These are phyloP conservation scores for Poeciliopsis gracilis DNA, from an alignment of 2,797 vertebrate species.

Conservation along the genomic window DNA sequence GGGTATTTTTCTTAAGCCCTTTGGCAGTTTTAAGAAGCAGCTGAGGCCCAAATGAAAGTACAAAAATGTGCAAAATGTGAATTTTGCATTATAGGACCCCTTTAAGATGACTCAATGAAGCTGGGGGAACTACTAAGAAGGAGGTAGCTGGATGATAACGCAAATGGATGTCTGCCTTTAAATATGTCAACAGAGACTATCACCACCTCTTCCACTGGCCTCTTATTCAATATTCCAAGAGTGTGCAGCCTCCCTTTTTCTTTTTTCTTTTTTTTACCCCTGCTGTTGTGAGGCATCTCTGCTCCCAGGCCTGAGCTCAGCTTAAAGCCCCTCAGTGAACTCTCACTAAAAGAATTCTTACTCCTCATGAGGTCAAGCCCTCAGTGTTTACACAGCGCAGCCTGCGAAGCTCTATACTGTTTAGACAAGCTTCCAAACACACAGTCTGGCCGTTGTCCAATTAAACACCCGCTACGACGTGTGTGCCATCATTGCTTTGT, in stretches of 20 bases:
- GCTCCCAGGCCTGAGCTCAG: conserved; percentile 42
- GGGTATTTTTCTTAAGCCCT: no score
- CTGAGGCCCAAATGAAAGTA: no score
- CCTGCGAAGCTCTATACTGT: conserved; percentile 78
- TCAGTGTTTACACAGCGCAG: conserved; percentile 82
- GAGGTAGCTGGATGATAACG: conserved; percentile 17
- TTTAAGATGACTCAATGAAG: conserved; percentile 43
- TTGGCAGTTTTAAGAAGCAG: no score
- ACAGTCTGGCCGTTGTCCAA: conserved; percentile 73
- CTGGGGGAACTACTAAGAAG: conserved; percentile 58
- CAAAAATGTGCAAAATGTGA: no score
- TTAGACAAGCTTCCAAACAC: conserved; percentile 85
- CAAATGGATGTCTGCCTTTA: conserved; percentile 48
- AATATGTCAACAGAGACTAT: conserved; percentile 43
- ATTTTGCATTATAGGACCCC: no score
- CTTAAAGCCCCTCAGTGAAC: conserved; percentile 70
- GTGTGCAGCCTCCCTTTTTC: conserved; percentile 10
- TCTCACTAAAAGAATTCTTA: conserved; percentile 71
- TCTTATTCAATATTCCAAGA: conserved; percentile 46
- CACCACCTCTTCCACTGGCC: conserved; percentile 36
- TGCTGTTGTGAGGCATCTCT: conserved; percentile 43
- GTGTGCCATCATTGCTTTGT: conserved; percentile 61
- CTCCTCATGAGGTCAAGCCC: conserved; percentile 77
- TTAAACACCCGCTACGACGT: conserved; percentile 67
- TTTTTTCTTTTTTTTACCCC: conserved; percentile 27